These are phyloP conservation scores for Myathropa florea DNA, from an alignment of 2,888 invertebrate species.

Conservation along the genomic window DNA sequence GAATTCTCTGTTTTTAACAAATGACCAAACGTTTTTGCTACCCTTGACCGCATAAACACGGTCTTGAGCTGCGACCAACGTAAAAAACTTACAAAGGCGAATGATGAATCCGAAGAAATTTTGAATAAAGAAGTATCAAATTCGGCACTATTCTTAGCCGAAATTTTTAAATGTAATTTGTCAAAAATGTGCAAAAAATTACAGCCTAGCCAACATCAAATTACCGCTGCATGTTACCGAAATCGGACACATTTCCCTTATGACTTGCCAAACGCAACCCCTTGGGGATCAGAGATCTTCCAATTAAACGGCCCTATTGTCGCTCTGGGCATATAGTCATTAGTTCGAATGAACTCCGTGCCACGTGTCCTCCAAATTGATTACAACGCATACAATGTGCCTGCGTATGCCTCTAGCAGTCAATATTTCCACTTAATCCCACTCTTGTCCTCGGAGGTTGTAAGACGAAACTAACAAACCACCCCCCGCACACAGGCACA, in stretches of 20 bases:
- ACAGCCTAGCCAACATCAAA: background rate
- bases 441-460: constrained; percentile 12
- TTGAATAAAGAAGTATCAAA: no score
- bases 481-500: constrained; percentile 45
- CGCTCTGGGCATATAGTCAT: constrained; percentile 48
- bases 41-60: no score
- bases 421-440: constrained; percentile 48
- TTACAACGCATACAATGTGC: constrained; percentile 39
- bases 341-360: constrained; percentile 58
- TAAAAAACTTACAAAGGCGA: no score
- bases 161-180: no score
- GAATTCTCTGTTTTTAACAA: no score
- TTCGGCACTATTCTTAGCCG: no score
- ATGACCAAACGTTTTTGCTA: no score
- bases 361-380: constrained; percentile 55
- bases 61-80: no score
- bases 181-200: no score
- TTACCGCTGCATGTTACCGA: background rate
- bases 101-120: no score
- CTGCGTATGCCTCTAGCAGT: constrained; percentile 34
- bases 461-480: constrained; percentile 36
- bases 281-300: constrained; percentile 28
- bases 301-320: constrained; percentile 34
- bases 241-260: background rate
- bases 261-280: background rate